Evolutionary conservation across 1,140 invertebrate genomes (phyloP), one percentile per base, ranked within the genome.

Genomic region (Protaetia brevitarsis): DNA sequence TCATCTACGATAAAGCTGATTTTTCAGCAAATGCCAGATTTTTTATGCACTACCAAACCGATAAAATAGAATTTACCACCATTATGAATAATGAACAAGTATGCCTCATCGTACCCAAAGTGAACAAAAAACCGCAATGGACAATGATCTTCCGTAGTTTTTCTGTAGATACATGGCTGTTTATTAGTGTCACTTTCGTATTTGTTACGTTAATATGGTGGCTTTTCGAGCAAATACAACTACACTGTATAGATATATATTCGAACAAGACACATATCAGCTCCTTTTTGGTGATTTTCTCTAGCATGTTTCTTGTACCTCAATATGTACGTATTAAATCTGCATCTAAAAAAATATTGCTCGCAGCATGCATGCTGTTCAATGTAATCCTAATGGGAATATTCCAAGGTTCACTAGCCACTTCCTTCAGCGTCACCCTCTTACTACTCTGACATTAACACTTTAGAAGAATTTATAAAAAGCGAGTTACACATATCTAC

Each of bases 21-120:
- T 72, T 80, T 8, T 75, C 76, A 6, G 75, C 79, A 28, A 81
- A 79, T 58, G 71, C 74, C 3, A 71, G 76, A 51, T 82, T 79
- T 66, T 61, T 80, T 16, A 77, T 76, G 21, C 68, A 68, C 10
- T 81, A 81, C 61, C 67, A 69, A 0, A 72, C 65, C 0, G 57
- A 70, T 23, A 61, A 69, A 2, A 67, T 81, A 1, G 75, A 78
- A 21, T 81, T 78, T 56, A 76, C 77, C 4, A 57, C 61, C 11
- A 74, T 76, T 0, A 67, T 78, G 2, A 71, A 68, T 16, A 74
- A 72, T 31, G 80, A 82, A 69, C 59, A 72, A 27, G 57, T 82
- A 8, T 82, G 80, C 69, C 65, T 81, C 2, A 66, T 80, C 2
- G 78, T 78, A 0, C 79, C 80, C 0, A 79, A 80, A 69, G 71